Conservation (phyloP, 2,113 vertebrate genomes). For the Leiothrix lutea region DNA sequence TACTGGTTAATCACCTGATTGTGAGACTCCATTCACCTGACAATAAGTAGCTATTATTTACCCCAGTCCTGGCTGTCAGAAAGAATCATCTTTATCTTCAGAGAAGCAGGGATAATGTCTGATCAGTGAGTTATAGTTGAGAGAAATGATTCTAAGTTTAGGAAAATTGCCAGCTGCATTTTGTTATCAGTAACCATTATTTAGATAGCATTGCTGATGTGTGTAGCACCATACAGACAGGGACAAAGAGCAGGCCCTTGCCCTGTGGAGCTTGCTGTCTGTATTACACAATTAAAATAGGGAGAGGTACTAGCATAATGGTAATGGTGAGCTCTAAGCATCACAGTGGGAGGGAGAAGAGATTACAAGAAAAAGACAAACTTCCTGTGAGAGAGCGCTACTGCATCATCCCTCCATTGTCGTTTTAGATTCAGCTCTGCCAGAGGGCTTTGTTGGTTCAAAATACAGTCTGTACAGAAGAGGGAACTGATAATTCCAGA, state of each 20-base stretch:
- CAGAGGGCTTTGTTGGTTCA: slow-evolving; percentile 14
- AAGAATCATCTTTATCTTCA: slow-evolving; percentile 38
- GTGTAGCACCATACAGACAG: background rate
- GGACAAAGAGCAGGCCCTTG: slow-evolving; percentile 23
- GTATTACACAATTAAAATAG: background rate
- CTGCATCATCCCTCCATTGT: background rate
- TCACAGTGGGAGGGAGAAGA: background rate
- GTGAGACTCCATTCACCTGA: slow-evolving; percentile 31
- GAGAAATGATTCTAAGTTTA: slow-evolving; percentile 52
- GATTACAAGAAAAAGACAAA: slow-evolving; percentile 1
- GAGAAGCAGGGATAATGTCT: slow-evolving; percentile 51
- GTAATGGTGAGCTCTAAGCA: background rate
- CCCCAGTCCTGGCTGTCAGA: slow-evolving; percentile 6
- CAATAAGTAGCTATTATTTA: slow-evolving; percentile 47
- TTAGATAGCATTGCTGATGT: slow-evolving; percentile 47
- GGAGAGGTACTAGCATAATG: background rate
- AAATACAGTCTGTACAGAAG: background rate
- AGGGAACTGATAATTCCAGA: background rate
- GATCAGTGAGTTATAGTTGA: slow-evolving; percentile 45
- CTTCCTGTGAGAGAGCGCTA: background rate
- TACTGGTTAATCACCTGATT: slow-evolving; percentile 49
- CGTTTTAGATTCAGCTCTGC: background rate
- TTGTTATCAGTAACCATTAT: slow-evolving; percentile 59
- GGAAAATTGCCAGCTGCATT: slow-evolving; percentile 57
- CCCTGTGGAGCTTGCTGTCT: background rate